These are phyloP conservation scores for Epinephelus moara DNA, from an alignment of 2,113 vertebrate genomes.

Conservation along the genomic window DNA sequence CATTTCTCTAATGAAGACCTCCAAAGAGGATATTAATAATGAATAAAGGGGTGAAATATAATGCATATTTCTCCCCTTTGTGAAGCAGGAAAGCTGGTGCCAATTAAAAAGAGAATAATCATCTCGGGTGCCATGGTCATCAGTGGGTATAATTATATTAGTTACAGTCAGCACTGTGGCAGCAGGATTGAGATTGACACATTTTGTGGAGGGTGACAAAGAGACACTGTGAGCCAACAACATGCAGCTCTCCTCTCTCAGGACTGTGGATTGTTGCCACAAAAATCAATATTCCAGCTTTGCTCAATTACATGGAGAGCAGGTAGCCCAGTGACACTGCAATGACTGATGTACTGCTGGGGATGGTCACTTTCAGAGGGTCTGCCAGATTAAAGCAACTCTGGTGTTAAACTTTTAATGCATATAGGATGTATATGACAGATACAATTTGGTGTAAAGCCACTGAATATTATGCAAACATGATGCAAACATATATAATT, in stretches of 20 bases:
- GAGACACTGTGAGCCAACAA: slow-evolving; percentile 58
- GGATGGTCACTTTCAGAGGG: slow-evolving; percentile 18
- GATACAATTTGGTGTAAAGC: neutral
- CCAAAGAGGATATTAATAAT: slow-evolving; percentile 61
- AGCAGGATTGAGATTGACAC: slow-evolving; percentile 65
- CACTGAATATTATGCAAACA: neutral
- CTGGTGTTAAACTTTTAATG: neutral
- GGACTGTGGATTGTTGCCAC: slow-evolving; percentile 43
- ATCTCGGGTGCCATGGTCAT: slow-evolving; percentile 42
- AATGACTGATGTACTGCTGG: slow-evolving; percentile 49
- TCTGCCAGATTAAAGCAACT: slow-evolving; percentile 19
- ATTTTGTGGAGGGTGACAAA: slow-evolving; percentile 58
- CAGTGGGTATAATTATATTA: slow-evolving; percentile 58
- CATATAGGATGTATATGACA: neutral
- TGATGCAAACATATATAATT: neutral
- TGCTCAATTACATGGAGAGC: slow-evolving; percentile 69
- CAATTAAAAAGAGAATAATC: slow-evolving; percentile 46
- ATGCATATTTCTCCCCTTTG: slow-evolving; percentile 40
- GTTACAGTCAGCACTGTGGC: slow-evolving; percentile 24
- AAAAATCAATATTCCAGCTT: slow-evolving; percentile 77
- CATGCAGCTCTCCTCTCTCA: slow-evolving; percentile 33
- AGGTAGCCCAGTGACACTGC: slow-evolving; percentile 58
- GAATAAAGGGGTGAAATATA: slow-evolving; percentile 32
- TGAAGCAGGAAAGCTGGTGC: slow-evolving; percentile 42
- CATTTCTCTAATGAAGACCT: slow-evolving; percentile 45